These are phyloP conservation scores for Astreopora myriophthalma DNA, from an alignment of 64 coral and sea anemone species.

Conservation along the genomic window DNA sequence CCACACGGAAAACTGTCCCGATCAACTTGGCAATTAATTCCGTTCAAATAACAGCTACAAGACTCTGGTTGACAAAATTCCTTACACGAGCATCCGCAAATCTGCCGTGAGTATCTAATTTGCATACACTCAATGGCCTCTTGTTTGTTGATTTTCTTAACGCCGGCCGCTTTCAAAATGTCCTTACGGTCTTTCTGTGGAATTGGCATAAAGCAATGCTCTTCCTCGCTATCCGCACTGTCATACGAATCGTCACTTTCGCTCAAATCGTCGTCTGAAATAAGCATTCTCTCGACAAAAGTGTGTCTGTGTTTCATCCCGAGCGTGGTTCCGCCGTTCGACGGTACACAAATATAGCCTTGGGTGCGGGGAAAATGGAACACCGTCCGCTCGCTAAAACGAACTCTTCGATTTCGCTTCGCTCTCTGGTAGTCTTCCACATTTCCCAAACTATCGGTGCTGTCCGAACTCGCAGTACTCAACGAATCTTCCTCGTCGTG, in stretches of 20 bases:
- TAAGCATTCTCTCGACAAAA: constrained; percentile 77
- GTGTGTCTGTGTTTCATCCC: constrained; percentile 92
- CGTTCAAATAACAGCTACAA: constrained; percentile 86
- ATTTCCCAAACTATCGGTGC: constrained; percentile 76
- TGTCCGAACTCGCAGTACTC: constrained; percentile 82
- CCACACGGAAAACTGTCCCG: constrained; percentile 91
- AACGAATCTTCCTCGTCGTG: constrained; percentile 77
- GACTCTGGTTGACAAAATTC: constrained; percentile 69
- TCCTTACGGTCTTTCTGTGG: constrained; percentile 92
- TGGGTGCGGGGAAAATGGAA: constrained; percentile 95
- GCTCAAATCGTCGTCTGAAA: constrained; percentile 70
- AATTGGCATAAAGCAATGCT: constrained; percentile 82
- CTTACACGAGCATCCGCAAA: constrained; percentile 93
- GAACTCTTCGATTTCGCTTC: constrained; percentile 70
- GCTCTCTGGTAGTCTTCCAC: constrained; percentile 58
- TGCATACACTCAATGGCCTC: constrained; percentile 94
- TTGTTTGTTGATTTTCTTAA: constrained; percentile 98
- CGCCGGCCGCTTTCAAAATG: constrained; percentile 97
- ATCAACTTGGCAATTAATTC: constrained; percentile 95
- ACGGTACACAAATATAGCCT: constrained; percentile 90
- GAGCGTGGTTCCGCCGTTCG: constrained; percentile 92
- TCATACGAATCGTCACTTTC: constrained; percentile 76
- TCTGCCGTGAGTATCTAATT: constrained; percentile 90
- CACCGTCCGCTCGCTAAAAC: constrained; percentile 80
- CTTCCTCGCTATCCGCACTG: constrained; percentile 54